Evolutionary conservation across 2,888 invertebrate species (phyloP).

Genomic region (Drosophila colorata): DNA sequence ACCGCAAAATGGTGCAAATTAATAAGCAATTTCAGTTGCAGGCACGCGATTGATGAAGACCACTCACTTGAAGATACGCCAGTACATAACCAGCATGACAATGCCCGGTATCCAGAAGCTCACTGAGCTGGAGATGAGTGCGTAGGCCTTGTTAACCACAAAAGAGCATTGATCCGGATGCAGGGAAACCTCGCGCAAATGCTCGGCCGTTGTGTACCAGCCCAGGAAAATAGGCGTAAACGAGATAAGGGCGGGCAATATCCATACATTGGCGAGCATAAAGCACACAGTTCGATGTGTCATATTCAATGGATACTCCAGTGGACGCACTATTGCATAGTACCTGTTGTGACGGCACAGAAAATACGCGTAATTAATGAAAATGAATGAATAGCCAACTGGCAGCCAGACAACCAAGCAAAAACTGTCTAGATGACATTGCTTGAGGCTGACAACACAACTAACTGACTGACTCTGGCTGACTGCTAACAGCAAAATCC

Average conservation of each 20-base stretch:
- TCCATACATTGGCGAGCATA: slow-evolving; percentile 96
- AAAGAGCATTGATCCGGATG: slow-evolving; percentile 93
- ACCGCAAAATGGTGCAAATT: slow-evolving; percentile 26
- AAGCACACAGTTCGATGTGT: slow-evolving; percentile 92
- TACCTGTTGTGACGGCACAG: slow-evolving; percentile 86
- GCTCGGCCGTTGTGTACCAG: slow-evolving; percentile 96
- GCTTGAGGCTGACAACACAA: not conserved
- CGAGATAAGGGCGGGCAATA: slow-evolving; percentile 95
- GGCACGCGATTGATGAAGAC: not conserved
- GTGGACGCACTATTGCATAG: slow-evolving; percentile 96
- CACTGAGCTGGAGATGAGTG: slow-evolving; percentile 94
- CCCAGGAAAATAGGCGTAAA: slow-evolving; percentile 98
- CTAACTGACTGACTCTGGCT: not conserved
- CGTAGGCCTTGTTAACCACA: slow-evolving; percentile 94
- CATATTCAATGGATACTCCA: slow-evolving; percentile 97
- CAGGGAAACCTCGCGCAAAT: slow-evolving; percentile 86
- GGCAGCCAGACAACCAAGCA: not conserved
- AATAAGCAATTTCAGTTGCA: slow-evolving; percentile 19
- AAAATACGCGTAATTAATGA: slow-evolving; percentile 26
- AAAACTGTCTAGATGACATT: no score
- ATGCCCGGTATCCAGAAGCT: slow-evolving; percentile 97
- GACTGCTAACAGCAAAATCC: not conserved
- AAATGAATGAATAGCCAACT: slow-evolving; percentile 23
- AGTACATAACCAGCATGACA: slow-evolving; percentile 97
- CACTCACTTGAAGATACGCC: slow-evolving; percentile 89